These are phyloP conservation scores for Rhynchomys soricoides DNA, from an alignment of 2,113 vertebrate species.

Conservation along the genomic window DNA sequence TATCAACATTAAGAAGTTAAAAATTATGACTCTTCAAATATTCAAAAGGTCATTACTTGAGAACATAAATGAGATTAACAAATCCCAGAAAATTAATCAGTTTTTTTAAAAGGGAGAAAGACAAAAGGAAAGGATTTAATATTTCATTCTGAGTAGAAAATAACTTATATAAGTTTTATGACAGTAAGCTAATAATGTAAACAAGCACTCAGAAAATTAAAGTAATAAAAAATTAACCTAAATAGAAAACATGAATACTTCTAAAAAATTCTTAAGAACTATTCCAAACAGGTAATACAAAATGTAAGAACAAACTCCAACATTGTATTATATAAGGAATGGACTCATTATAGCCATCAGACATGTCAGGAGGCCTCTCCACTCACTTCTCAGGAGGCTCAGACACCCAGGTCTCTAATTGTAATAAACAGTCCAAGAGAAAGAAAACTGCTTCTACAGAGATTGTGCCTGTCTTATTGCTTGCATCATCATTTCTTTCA, in stretches of 20 bases:
- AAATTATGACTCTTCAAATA: not conserved
- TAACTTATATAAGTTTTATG: not conserved
- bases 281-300: not conserved
- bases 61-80: not conserved
- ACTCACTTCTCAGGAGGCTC: not conserved
- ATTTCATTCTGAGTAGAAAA: not conserved
- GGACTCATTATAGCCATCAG: not conserved
- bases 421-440: not conserved
- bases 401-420: not conserved
- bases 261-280: constrained; percentile 1
- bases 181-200: not conserved
- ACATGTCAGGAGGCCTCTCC: not conserved
- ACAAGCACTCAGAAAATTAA: not conserved
- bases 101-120: not conserved
- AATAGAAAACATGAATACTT: not conserved
- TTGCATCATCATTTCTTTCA: not conserved
- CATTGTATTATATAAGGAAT: not conserved
- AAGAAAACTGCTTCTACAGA: not conserved
- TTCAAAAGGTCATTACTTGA: not conserved
- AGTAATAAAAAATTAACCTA: constrained; percentile 6
- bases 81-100: not conserved
- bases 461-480: not conserved
- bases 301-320: not conserved
- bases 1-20: constrained; percentile 14
- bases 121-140: not conserved